Evolutionary conservation across 23 tunicate species (phyloP), one percentile per base, ranked within the genome.

Genomic region (Ciona savignyi): DNA sequence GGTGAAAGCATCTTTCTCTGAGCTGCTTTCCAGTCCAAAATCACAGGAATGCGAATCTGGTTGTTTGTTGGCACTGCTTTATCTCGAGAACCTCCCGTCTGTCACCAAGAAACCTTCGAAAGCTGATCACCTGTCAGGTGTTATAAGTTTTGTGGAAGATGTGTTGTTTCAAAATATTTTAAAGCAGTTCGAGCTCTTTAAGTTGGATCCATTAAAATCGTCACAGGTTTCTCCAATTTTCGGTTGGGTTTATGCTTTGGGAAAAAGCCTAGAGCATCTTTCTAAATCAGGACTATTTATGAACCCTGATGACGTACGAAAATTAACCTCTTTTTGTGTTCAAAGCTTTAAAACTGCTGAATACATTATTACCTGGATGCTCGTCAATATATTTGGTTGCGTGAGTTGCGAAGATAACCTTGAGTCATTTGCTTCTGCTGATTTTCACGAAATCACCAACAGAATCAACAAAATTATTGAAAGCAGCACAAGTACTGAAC

Each of bases 211-310:
- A 32, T 20, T 87, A 64, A 51, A 70, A 1, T 67, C 88, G 31
- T 71, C 86, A 20, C 31, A 62, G 26, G 0, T 65, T 31, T 9
- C 21, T 66, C 85, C 85, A 32, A 23, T 42, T 32, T 79, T 70
- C 60, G 96, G 96, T 27, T 82, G 84, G 88, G n/a, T 89, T 31
- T 25, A 68, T 1, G 96, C 79, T 26, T 29, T 89, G 56, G 31
- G 72, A 31, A 26, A 48, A 62, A 79, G 85, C 78, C 24, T 70
- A 11, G 30, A 27, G 19, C 4, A 34, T 19, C 34, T 74, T 19
- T 20, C 27, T 27, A 42, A 42, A 42, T 15, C 9, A 6, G 20
- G 29, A 4, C 21, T 9, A 4, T 11, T 26, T 20, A 25, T 32
- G 49, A 29, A 51, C 1, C n/a, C n/a, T 73, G 4, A 49, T 2